Evolutionary conservation across 2,113 vertebrate species (phyloP), one percentile per base, ranked within the genome.

Genomic region (Stictonetta naevosa): DNA sequence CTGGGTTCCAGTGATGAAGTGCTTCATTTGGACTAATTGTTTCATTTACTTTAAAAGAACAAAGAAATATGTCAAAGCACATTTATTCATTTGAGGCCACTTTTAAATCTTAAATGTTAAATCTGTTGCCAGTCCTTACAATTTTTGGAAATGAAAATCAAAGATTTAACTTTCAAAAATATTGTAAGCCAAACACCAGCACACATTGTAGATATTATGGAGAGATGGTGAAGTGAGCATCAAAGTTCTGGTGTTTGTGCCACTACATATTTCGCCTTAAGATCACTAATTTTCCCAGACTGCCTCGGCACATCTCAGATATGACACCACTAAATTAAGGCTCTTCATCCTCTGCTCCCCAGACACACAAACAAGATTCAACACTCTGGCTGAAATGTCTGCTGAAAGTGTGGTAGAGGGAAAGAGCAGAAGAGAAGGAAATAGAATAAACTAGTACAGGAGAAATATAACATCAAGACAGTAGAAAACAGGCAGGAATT

Each of bases 21-120:
- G 75, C 85, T 81, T 96, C 78, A 79, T 93, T 94, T 93, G 48
- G 66, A 88, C 85, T 93, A 96, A 93, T 85, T 90, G 75, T 87
- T 94, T 76, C 66, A 82, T 73, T 91, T 93, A 72, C 38, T 79
- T 89, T 58, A 80, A 93, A 79, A 87, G 62, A 88, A 93, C 55
- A 80, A 85, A 90, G 79, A 69, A 91, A 59, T 34, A 79, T 53
- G 31, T 83, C 89, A 93, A 95, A 96, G 78, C 62, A 87, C 59
- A 62, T 78, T 88, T 63, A 56, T 34, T 86, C 60, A 79, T 86
- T 75, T 68, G 69, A 74, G 74, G 46, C n/a, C 90, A 60, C 66
- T 94, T 94, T 34, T 58, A 53, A 55, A 21, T 72, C 38, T 64
- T 40, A 40, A 64, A 40, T 40, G 38, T 64, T 64, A 64, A 29